Evolutionary conservation across 2,888 invertebrate genomes (phyloP).

Genomic region (Noctua fimbriata): DNA sequence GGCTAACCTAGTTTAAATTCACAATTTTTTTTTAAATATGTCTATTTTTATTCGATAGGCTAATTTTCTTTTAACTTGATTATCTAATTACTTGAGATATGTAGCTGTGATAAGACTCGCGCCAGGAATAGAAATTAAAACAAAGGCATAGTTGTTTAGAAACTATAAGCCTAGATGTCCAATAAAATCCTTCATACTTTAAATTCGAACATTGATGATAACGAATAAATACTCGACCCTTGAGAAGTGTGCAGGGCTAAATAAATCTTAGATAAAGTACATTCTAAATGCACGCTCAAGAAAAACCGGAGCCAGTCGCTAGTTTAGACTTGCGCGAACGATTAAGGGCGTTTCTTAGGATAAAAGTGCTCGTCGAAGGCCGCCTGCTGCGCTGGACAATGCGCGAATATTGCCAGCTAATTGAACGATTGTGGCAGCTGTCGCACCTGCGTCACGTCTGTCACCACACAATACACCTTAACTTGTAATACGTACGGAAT

Average conservation of each 20-base stretch:
- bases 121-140: not conserved
- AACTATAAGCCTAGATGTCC: not conserved
- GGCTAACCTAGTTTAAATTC: not conserved
- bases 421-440: constrained; percentile 61
- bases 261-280: constrained; percentile 6
- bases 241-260: constrained; percentile 5
- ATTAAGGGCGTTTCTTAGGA: constrained; percentile 71
- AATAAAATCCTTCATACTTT: not conserved
- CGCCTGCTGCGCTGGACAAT: constrained; percentile 67
- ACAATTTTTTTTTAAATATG: not conserved
- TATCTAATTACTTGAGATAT: not conserved
- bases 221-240: not conserved
- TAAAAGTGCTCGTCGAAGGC: constrained; percentile 71
- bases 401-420: constrained; percentile 63
- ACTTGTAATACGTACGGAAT: constrained; percentile 45
- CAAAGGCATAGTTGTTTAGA: not conserved
- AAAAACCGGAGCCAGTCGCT: constrained; percentile 46
- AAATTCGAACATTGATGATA: not conserved
- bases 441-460: constrained; percentile 65
- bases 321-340: constrained; percentile 50
- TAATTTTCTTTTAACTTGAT: not conserved
- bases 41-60: not conserved
- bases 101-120: not conserved
- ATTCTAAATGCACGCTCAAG: constrained; percentile 49
- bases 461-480: constrained; percentile 48